Evolutionary conservation across 2,113 vertebrate species (phyloP).

Genomic region (Marmota flaviventris): DNA sequence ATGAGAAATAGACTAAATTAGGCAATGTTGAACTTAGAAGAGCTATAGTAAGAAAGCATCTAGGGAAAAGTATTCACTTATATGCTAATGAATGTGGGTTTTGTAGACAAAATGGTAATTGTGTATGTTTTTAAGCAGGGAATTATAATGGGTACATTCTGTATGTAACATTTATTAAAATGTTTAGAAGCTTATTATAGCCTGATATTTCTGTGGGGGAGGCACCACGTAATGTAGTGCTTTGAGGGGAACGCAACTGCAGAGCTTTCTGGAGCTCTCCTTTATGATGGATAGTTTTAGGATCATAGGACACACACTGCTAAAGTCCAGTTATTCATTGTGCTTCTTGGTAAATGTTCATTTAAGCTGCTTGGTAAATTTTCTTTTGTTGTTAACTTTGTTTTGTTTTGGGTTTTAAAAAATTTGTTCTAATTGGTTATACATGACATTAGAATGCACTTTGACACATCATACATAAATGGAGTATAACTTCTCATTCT

Average conservation of each 20-base stretch:
- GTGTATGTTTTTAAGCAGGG: background rate
- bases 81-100: background rate
- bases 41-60: background rate
- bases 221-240: background rate
- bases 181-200: background rate
- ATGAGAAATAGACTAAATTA: background rate
- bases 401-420: background rate
- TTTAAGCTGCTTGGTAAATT: background rate
- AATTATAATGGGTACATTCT: background rate
- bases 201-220: background rate
- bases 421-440: no score
- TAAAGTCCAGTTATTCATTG: background rate
- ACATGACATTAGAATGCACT: no score
- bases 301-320: background rate
- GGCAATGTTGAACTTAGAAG: background rate
- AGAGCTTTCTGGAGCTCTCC: background rate
- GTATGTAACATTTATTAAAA: background rate
- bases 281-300: background rate
- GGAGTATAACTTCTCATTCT: no score
- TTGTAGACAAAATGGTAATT: background rate
- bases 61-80: background rate
- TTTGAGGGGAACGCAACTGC: background rate
- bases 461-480: no score
- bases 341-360: background rate
- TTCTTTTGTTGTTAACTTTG: background rate